Conservation (phyloP, 2,113 vertebrate species). For the Callorhinus ursinus region DNA sequence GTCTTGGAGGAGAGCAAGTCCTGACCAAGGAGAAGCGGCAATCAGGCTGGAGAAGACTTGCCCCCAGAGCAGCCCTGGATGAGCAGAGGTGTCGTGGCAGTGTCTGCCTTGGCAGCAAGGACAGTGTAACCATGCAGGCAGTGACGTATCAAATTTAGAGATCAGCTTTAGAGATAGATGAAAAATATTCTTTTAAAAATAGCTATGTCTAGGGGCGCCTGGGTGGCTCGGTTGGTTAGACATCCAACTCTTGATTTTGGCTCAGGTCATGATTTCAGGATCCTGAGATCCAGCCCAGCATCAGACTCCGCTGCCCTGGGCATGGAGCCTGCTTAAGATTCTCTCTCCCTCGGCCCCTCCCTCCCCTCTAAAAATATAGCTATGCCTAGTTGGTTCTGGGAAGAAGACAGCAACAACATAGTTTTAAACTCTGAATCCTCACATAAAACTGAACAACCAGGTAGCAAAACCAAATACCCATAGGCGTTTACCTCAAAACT, state of each 20-base stretch:
- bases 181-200: neutral
- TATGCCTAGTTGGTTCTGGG: neutral
- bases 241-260: neutral
- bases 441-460: neutral
- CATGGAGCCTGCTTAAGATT: neutral
- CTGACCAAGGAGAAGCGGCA: rapidly evolving
- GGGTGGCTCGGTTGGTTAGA: neutral
- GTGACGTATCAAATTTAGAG: neutral
- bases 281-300: neutral
- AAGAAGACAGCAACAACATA: neutral
- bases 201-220: neutral
- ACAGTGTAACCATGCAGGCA: neutral
- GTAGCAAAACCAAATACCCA: neutral
- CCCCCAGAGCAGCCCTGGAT: neutral
- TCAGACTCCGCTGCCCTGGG: neutral
- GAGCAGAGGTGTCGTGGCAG: neutral
- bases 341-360: neutral
- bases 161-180: neutral
- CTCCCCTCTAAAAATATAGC: neutral
- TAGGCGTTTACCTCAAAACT: neutral
- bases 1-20: neutral
- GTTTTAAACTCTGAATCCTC: neutral
- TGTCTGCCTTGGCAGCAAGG: neutral
- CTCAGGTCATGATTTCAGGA: neutral
- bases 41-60: neutral